Conservation (phyloP, 2,113 vertebrate genomes). For the Callopanchax toddi region DNA sequence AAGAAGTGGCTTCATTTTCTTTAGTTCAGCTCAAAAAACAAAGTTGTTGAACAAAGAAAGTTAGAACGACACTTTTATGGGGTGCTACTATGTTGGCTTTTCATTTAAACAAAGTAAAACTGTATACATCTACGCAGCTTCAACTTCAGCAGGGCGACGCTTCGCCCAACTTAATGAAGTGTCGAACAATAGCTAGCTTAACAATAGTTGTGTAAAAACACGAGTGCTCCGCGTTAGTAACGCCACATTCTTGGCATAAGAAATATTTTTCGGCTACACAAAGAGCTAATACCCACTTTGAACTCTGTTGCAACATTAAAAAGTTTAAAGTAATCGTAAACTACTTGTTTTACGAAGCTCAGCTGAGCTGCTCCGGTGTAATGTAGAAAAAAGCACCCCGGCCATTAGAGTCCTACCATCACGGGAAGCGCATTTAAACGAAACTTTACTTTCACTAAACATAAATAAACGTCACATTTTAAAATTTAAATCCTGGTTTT, state of each 20-base stretch:
- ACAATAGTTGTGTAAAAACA: constrained; percentile 35
- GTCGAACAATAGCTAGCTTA: constrained; percentile 68
- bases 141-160: constrained; percentile 20
- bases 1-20: constrained; percentile 31
- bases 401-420: neutral
- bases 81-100: neutral
- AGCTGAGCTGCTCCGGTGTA: constrained; percentile 55
- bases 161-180: constrained; percentile 61
- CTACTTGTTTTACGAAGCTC: constrained; percentile 32
- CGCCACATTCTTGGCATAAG: neutral
- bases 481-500: neutral
- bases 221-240: neutral
- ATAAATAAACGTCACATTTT: no score
- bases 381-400: neutral
- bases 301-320: neutral
- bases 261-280: fast-evolving
- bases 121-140: neutral
- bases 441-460: neutral
- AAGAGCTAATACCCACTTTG: fast-evolving
- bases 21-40: constrained; percentile 8
- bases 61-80: neutral
- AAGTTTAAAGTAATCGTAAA: neutral
- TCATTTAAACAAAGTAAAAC: neutral
- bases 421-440: neutral
- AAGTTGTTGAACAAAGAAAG: neutral